phyloP scores from a whole-genome alignment of 35 echinoderm and acorn worm species.

The Amphiura filiformis region DNA sequence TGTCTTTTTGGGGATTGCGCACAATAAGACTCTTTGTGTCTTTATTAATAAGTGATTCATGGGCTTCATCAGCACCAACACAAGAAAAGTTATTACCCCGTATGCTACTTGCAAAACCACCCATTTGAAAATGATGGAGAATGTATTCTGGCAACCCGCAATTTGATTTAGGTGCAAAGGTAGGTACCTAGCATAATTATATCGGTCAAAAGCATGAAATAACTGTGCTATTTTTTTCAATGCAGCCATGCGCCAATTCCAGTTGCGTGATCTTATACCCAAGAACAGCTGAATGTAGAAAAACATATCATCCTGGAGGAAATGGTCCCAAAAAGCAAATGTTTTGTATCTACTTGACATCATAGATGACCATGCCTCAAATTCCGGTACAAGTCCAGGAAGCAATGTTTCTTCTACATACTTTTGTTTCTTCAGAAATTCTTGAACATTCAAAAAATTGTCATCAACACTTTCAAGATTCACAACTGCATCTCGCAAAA shows the following conservation, averaged over 20 bases:
- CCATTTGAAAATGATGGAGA: constrained; percentile 49
- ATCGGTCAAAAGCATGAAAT: constrained; percentile 67
- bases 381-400: background rate
- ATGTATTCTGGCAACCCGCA: constrained; percentile 41
- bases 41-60: constrained; percentile 23
- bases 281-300: constrained; percentile 29
- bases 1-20: background rate
- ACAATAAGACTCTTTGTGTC: background rate
- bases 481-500: background rate
- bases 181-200: constrained; percentile 49
- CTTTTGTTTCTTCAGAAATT: background rate
- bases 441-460: background rate
- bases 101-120: constrained; percentile 54
- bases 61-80: constrained; percentile 58
- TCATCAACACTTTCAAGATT: background rate
- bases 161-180: constrained; percentile 50
- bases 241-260: constrained; percentile 46
- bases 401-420: background rate
- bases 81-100: constrained; percentile 32
- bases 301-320: constrained; percentile 36
- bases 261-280: constrained; percentile 37
- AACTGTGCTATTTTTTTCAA: constrained; percentile 45
- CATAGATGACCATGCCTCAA: background rate
- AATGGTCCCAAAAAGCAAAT: constrained; percentile 40
- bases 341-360: constrained; percentile 14